Percentiles rank a stretch among this genome's conserved stretches.
phyloP scores from a whole-genome alignment of 2,888 invertebrate species.

The Syrista parreyssii region DNA sequence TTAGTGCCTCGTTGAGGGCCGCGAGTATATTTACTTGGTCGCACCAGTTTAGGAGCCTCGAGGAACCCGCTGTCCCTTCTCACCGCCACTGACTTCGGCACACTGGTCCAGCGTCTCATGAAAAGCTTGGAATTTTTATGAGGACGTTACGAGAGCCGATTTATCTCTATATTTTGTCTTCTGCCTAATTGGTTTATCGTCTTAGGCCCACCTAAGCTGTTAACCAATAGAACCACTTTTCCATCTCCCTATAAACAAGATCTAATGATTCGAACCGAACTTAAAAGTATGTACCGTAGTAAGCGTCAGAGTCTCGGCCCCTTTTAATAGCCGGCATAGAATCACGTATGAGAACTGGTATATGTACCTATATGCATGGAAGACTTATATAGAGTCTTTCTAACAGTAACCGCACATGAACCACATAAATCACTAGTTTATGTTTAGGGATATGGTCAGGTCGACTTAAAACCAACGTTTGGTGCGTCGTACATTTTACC shows the following conservation, averaged over 20 bases:
- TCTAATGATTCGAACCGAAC: no score
- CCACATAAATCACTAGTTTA: constrained; percentile 57
- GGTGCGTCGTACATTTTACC: constrained; percentile 59
- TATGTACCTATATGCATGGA: no score
- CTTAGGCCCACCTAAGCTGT: background rate
- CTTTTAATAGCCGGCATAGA: no score
- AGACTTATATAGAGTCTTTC: no score
- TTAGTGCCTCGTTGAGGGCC: constrained; percentile 58
- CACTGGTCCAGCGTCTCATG: constrained; percentile 36
- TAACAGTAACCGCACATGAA: constrained; percentile 31
- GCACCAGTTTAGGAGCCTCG: constrained; percentile 38
- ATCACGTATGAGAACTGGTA: no score
- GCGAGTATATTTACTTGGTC: constrained; percentile 60
- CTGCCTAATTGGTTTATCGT: background rate
- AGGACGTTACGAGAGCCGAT: constrained; percentile 45
- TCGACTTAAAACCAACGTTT: constrained; percentile 47
- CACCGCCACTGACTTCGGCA: background rate
- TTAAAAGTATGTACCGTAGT: no score
- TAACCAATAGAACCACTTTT: no score
- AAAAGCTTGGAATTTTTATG: constrained; percentile 53
- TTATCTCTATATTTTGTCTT: constrained; percentile 2
- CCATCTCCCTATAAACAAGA: no score
- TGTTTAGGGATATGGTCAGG: constrained; percentile 57
- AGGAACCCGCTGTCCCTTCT: constrained; percentile 13
- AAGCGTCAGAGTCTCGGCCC: no score